Percentiles rank a stretch among this genome's conserved stretches.
Evolutionary conservation across 2,113 vertebrate genomes (phyloP).

Genomic region (Burhinus oedicnemus): DNA sequence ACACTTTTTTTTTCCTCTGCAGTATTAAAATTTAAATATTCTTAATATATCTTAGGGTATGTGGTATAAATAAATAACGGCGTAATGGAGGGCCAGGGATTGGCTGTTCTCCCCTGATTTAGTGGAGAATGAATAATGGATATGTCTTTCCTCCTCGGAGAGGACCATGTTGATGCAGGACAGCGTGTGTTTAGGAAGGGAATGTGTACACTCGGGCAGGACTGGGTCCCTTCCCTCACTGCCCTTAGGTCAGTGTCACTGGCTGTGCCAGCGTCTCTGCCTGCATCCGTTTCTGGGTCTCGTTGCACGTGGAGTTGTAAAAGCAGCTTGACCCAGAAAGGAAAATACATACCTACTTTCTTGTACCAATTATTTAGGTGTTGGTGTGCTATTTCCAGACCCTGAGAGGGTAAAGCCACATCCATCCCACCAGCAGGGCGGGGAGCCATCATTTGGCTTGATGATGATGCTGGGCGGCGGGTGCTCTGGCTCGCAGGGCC

Average conservation of each 20-base stretch:
- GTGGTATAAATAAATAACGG: conserved; percentile 67
- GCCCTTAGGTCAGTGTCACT: not conserved
- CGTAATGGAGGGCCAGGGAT: conserved; percentile 36
- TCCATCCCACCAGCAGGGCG: rapidly evolving
- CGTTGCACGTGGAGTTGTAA: not conserved
- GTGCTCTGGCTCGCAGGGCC: rapidly evolving
- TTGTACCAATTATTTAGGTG: conserved; percentile 13
- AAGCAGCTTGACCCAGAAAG: conserved; percentile 65
- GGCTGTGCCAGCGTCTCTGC: not conserved
- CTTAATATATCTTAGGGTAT: conserved; percentile 66
- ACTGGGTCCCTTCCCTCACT: not conserved
- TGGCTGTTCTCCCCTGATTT: conserved; percentile 27
- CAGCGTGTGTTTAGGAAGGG: not conserved
- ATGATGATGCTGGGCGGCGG: rapidly evolving
- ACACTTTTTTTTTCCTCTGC: conserved; percentile 1
- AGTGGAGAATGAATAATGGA: conserved; percentile 47
- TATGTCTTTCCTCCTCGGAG: not conserved
- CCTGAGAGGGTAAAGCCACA: not conserved
- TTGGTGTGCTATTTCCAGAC: not conserved
- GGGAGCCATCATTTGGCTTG: not conserved
- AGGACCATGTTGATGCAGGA: not conserved
- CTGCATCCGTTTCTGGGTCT: not conserved
- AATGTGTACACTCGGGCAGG: not conserved
- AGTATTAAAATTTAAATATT: conserved; percentile 68
- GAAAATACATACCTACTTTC: not conserved